These are phyloP conservation scores for Folsomia manolachei DNA, from an alignment of 2,888 invertebrate species.

Conservation along the genomic window DNA sequence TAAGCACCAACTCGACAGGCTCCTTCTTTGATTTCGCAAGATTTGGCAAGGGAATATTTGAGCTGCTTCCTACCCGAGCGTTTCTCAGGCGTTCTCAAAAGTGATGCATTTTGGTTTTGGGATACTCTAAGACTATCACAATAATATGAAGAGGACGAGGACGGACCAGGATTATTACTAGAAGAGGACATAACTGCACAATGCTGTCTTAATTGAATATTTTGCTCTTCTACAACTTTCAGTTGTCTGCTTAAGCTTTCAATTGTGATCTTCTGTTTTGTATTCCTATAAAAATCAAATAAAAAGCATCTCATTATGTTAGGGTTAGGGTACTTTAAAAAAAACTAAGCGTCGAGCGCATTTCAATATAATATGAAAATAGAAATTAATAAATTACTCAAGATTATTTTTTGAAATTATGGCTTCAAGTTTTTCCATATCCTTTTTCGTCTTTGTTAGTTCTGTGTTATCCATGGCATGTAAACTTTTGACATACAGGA, in stretches of 20 bases:
- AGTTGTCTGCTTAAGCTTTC: conserved; percentile 27
- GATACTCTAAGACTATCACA: neutral
- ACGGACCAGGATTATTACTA: neutral
- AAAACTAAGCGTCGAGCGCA: neutral
- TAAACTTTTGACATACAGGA: conserved; percentile 70
- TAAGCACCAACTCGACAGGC: conserved; percentile 78
- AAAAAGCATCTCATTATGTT: neutral
- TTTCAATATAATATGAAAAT: neutral
- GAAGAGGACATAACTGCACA: neutral
- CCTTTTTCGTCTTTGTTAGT: conserved; percentile 54
- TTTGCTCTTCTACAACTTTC: conserved; percentile 23
- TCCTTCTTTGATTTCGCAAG: conserved; percentile 55
- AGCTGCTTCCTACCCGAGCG: neutral
- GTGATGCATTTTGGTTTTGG: neutral
- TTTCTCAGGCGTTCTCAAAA: neutral
- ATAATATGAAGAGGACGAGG: too few species aligned
- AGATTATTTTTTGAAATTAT: conserved; percentile 2
- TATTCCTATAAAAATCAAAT: conserved; percentile 19
- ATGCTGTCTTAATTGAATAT: neutral
- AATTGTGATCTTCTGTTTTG: conserved; percentile 30
- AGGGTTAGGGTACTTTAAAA: neutral
- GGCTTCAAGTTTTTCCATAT: conserved; percentile 64
- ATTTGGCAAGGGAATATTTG: neutral
- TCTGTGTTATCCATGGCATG: conserved; percentile 54
- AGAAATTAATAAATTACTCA: neutral